A percentile compares a stretch with the other conserved stretches of the same genome.
These are phyloP conservation scores for Poecilia wingei DNA, from an alignment of 2,797 vertebrate genomes.

Conservation along the genomic window DNA sequence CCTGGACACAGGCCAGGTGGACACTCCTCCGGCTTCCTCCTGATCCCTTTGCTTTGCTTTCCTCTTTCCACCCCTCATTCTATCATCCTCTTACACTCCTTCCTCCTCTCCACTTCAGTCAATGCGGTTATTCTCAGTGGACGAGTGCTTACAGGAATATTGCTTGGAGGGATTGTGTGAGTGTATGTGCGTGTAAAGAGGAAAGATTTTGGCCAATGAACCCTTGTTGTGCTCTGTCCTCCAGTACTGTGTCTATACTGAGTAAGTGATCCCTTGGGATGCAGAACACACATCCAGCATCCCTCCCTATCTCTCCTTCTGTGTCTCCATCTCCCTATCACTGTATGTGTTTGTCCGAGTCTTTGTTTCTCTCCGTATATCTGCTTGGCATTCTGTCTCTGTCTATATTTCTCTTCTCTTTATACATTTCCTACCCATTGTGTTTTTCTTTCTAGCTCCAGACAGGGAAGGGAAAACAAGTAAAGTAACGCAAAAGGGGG, in stretches of 20 bases:
- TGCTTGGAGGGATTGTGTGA: conserved; percentile 68
- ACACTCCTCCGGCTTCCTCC: conserved; percentile 59
- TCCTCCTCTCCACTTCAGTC: conserved; percentile 68
- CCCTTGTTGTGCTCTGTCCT: conserved; percentile 75
- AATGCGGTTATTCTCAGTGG: conserved; percentile 72
- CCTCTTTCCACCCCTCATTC: conserved; percentile 37
- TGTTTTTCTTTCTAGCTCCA: conserved; percentile 28
- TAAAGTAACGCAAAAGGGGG: conserved; percentile 40
- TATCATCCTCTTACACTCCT: conserved; percentile 60
- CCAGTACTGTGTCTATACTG: conserved; percentile 78
- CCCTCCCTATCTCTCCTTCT: conserved; percentile 42
- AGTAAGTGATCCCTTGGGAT: conserved; percentile 77
- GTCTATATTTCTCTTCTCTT: conserved; percentile 29
- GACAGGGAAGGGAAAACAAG: conserved; percentile 32
- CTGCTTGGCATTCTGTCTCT: conserved; percentile 46
- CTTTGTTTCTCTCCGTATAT: conserved; percentile 58
- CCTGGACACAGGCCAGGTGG: conserved; percentile 75
- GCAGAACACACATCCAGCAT: conserved; percentile 67
- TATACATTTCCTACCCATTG: conserved; percentile 11
- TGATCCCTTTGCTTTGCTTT: conserved; percentile 49
- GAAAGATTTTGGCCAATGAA: conserved; percentile 78
- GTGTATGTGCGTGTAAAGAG: conserved; percentile 60
- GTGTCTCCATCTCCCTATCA: conserved; percentile 28
- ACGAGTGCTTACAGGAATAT: conserved; percentile 75
- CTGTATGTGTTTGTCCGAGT: conserved; percentile 46